Evolutionary conservation across 2,888 invertebrate genomes (phyloP), one percentile per base, ranked within the genome.

Genomic region (Watsonalla cultraria): DNA sequence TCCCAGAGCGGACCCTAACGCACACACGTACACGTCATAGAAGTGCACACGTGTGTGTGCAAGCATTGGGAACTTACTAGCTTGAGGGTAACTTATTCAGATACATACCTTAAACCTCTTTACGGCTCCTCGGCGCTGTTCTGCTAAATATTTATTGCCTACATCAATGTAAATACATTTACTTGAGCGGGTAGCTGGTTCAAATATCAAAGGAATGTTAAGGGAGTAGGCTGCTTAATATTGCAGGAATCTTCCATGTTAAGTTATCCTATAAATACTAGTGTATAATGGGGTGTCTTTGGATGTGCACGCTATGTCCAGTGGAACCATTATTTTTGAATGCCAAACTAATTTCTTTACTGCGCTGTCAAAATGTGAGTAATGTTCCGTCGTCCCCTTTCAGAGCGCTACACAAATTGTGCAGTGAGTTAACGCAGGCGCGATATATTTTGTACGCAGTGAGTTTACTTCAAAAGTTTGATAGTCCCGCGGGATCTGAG

Each of bases 401-500:
- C 37, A 8, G 1, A 8, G 8, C 37, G 37, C 11, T 11, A 42
- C 9, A 42, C 11, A 8, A 11, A 42, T 11, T 8, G 42, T 42
- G 42, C 42, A 42, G 42, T 42, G 0, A 42, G 11, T 42, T 42
- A 42, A 42, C 42, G 42, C 42, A 11, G 42, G 42, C 42, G 42
- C 42, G 42, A 42, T 42, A 42, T 42, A 42, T 35, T 35, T 13
- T 6, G 35, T 48, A 13, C 35, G 14, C 14, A 35, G 15, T 39
- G 5, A 56, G 42, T 54, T 46, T 54, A 59, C 60, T 62, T 61
- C 59, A 64, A 65, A 66, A 70, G 62, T 74, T 77, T 71, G 61
- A 73, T 76, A 76, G 73, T 76, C 83, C 80, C 82, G 59, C 57
- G 80, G 71, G 78, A 66, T 62, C 58, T 15, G 59, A 72, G 75